Evolutionary conservation across 2,797 vertebrate genomes (phyloP).

Genomic region (Sorex maritimensis): DNA sequence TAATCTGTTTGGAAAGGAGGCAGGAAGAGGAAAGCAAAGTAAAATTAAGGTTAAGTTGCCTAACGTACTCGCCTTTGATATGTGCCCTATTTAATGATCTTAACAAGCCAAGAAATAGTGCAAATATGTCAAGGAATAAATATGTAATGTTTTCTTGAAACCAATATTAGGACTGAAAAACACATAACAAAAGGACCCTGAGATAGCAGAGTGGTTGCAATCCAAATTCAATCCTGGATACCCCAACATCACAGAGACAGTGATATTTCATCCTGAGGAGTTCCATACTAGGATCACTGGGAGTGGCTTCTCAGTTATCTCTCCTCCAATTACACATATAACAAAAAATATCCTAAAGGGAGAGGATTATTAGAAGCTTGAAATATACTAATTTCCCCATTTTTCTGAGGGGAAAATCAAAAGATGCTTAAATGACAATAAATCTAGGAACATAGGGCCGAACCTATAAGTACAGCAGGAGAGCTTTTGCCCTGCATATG

Average conservation of each 20-base stretch:
- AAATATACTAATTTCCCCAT: conserved; percentile 5
- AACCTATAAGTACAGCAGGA: too few species aligned
- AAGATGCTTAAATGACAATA: conserved; percentile 39
- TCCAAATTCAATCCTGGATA: too few species aligned
- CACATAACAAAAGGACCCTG: not conserved
- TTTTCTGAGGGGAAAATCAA: conserved; percentile 47
- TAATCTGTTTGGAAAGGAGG: conserved; percentile 1
- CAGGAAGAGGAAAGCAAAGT: conserved; percentile 3
- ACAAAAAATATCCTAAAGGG: not conserved
- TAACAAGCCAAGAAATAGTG: conserved; percentile 13
- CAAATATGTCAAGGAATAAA: conserved; percentile 1
- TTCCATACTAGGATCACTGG: too few species aligned
- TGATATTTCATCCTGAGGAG: too few species aligned
- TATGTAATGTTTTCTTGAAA: conserved; percentile 34
- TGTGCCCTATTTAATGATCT: not conserved
- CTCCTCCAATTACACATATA: too few species aligned
- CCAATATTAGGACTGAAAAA: conserved; percentile 22
- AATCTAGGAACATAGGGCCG: too few species aligned
- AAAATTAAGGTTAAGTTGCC: conserved; percentile 25
- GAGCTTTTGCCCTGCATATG: too few species aligned
- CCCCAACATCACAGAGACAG: too few species aligned
- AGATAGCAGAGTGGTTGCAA: too few species aligned
- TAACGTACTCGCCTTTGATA: conserved; percentile 34
- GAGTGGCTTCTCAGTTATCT: too few species aligned
- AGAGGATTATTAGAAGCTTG: not conserved